phyloP scores from a whole-genome alignment of 2,797 vertebrate genomes.

The Pangasius djambal region DNA sequence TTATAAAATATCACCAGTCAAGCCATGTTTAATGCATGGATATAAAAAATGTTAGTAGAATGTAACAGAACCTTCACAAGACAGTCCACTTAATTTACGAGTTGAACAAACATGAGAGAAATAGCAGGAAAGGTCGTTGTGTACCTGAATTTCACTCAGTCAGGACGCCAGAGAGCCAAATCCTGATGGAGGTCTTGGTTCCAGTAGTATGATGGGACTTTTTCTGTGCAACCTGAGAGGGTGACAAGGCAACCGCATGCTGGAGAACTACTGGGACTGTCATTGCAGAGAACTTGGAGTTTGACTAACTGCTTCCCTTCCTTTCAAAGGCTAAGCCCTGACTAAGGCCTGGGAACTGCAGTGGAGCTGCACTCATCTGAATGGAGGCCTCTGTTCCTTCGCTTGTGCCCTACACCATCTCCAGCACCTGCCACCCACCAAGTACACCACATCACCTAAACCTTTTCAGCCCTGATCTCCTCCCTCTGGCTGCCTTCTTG shows the following conservation, averaged over 20 bases:
- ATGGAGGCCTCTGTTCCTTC: slow-evolving; percentile 58
- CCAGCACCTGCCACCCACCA: slow-evolving; percentile 46
- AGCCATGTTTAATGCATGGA: slow-evolving; percentile 11
- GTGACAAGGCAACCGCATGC: slow-evolving; percentile 50
- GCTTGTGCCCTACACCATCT: slow-evolving; percentile 35
- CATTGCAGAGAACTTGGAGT: slow-evolving; percentile 48
- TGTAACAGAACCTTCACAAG: slow-evolving; percentile 23
- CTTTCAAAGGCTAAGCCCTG: slow-evolving; percentile 48
- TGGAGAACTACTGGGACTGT: slow-evolving; percentile 54
- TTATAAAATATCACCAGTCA: slow-evolving; percentile 3
- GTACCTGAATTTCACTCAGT: slow-evolving; percentile 36
- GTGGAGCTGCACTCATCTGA: slow-evolving; percentile 49
- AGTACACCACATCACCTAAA: slow-evolving; percentile 31
- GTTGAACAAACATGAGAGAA: slow-evolving; percentile 38
- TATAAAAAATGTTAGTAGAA: slow-evolving; percentile 29
- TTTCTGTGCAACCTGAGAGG: slow-evolving; percentile 56
- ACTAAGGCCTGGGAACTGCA: slow-evolving; percentile 18
- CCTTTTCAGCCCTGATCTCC: slow-evolving; percentile 32
- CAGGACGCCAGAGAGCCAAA: slow-evolving; percentile 36
- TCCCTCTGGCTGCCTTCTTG: slow-evolving; percentile 21
- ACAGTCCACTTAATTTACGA: slow-evolving; percentile 32
- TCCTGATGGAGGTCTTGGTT: slow-evolving; percentile 44
- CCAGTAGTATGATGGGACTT: slow-evolving; percentile 50
- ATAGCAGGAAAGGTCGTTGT: slow-evolving; percentile 11
- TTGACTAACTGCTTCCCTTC: slow-evolving; percentile 59